These are phyloP conservation scores for Stegodyphus dumicola DNA, from an alignment of 1,140 invertebrate species.

Conservation along the genomic window DNA sequence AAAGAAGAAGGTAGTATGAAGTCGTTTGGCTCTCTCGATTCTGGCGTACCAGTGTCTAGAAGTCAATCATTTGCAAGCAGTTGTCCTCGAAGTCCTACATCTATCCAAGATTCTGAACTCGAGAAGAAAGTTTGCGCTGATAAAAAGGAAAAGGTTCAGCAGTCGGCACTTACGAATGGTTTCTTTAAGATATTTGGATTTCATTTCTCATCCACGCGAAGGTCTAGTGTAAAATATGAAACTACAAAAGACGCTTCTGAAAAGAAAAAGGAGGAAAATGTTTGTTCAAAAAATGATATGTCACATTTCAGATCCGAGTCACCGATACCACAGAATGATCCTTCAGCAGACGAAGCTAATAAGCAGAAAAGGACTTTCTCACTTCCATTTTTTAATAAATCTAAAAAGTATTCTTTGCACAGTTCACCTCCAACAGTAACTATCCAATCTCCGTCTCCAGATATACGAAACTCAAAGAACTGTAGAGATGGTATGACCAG, in stretches of 20 bases:
- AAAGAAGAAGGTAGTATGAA: neutral
- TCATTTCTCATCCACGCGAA: neutral
- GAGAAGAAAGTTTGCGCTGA: neutral
- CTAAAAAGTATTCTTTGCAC: neutral
- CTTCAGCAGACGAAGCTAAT: neutral
- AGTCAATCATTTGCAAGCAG: conserved; percentile 6
- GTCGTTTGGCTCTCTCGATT: neutral
- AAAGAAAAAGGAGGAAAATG: neutral
- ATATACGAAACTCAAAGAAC: neutral
- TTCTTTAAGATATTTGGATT: neutral
- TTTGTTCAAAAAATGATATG: neutral
- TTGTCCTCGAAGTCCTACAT: neutral
- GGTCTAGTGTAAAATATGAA: neutral
- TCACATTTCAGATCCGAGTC: neutral
- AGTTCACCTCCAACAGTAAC: neutral
- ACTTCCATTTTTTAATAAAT: neutral
- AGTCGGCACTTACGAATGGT: neutral
- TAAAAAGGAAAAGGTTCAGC: neutral
- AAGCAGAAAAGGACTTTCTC: neutral
- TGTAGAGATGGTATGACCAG: conserved; percentile 1
- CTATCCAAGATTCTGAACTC: neutral
- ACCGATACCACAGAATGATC: neutral
- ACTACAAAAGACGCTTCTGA: neutral
- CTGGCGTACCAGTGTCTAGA: conserved; percentile 11
- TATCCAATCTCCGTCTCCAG: conserved; percentile 6